phyloP scores from a whole-genome alignment of 1,140 invertebrate genomes.

The Heliconius hermathena region DNA sequence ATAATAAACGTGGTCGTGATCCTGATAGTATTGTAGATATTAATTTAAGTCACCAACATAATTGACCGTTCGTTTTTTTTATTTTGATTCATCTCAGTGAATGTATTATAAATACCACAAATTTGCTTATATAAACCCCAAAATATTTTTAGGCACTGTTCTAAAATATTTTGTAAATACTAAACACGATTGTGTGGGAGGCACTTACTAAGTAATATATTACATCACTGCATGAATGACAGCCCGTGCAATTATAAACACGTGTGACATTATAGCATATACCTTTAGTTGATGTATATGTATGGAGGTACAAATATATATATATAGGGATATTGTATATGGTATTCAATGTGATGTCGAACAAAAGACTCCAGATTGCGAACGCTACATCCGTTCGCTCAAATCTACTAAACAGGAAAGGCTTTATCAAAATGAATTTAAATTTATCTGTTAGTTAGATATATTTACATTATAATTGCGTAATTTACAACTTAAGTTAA shows the following conservation, averaged over 20 bases:
- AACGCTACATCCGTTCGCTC: slow-evolving; percentile 24
- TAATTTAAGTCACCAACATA: background rate
- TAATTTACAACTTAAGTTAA: background rate
- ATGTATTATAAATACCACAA: background rate
- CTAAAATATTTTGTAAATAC: background rate
- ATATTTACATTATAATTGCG: background rate
- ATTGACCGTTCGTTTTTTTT: background rate
- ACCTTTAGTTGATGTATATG: background rate
- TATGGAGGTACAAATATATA: background rate
- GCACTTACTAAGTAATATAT: slow-evolving; percentile 22
- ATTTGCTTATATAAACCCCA: background rate
- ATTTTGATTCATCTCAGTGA: too few species aligned
- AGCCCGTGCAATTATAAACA: slow-evolving; percentile 31
- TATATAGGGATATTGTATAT: background rate
- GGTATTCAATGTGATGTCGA: slow-evolving; percentile 5
- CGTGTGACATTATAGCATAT: slow-evolving; percentile 18
- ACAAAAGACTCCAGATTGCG: slow-evolving; percentile 24
- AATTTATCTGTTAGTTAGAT: background rate
- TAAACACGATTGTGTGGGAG: slow-evolving; percentile 13
- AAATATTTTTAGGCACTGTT: background rate
- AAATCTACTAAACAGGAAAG: slow-evolving; percentile 3
- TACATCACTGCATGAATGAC: slow-evolving; percentile 34
- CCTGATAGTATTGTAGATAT: too few species aligned
- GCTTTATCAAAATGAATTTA: background rate
- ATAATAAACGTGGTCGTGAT: too few species aligned